These are phyloP conservation scores for Meandrusa payeni DNA, from an alignment of 2,888 invertebrate genomes.

Conservation along the genomic window DNA sequence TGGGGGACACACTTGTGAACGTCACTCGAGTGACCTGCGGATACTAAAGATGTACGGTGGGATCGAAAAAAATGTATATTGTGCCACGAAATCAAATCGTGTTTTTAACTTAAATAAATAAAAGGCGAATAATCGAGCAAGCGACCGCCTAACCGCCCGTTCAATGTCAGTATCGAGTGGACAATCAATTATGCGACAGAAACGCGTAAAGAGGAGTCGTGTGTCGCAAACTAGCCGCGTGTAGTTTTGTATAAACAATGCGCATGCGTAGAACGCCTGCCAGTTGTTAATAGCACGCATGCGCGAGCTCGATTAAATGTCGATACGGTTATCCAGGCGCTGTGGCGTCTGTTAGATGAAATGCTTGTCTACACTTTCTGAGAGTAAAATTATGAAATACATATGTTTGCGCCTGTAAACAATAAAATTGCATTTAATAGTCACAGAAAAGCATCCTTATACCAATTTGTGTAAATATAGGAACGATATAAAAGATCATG, in stretches of 20 bases:
- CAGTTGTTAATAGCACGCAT: conserved; percentile 46
- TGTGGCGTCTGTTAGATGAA: conserved; percentile 51
- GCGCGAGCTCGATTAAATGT: conserved; percentile 42
- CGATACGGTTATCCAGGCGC: conserved; percentile 50
- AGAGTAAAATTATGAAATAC: too few relatives aligned
- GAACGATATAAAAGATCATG: too few relatives aligned
- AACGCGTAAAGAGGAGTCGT: conserved; percentile 59
- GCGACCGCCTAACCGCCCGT: conserved; percentile 51
- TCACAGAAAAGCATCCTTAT: too few relatives aligned
- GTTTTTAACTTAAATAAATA: conserved; percentile 68
- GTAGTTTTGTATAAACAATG: conserved; percentile 40
- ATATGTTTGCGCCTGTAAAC: too few relatives aligned
- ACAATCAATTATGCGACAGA: conserved; percentile 76
- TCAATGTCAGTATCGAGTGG: conserved; percentile 78
- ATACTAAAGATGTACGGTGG: conserved; percentile 36
- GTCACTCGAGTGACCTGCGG: conserved; percentile 42
- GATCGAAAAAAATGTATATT: conserved; percentile 24
- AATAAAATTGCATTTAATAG: too few relatives aligned
- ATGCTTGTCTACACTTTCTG: conserved; percentile 32
- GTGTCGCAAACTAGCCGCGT: conserved; percentile 55
- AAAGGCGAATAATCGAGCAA: conserved; percentile 51
- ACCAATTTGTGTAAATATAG: too few relatives aligned
- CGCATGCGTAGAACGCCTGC: conserved; percentile 54
- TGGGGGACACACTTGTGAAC: conserved; percentile 35
- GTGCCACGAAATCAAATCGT: conserved; percentile 49